Evolutionary conservation across 2,888 invertebrate genomes (phyloP).

Genomic region (Cosmia trapezina): DNA sequence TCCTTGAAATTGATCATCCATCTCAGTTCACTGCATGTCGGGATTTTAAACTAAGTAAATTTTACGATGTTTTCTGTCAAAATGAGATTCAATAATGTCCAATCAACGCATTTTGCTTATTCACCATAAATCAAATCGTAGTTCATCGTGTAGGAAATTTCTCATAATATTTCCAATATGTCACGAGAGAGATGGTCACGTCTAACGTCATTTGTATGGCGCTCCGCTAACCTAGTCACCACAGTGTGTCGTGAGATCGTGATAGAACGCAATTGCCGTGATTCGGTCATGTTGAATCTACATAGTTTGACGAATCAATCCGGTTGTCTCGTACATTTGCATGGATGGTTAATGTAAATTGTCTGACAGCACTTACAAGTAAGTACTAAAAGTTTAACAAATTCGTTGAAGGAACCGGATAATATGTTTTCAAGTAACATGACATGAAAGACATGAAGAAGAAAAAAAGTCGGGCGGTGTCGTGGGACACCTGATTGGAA

Average conservation of each 20-base stretch:
- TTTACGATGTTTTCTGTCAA: neutral
- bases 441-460: neutral
- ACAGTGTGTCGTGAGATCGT: slow-evolving; percentile 21
- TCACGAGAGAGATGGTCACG: slow-evolving; percentile 27
- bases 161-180: slow-evolving; percentile 12
- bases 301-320: slow-evolving; percentile 29
- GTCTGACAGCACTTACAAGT: neutral
- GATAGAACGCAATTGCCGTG: slow-evolving; percentile 34
- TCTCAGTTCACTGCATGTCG: too few species aligned
- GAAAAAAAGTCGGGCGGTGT: too few species aligned
- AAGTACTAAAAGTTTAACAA: neutral
- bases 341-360: neutral
- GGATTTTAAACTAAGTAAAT: neutral
- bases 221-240: slow-evolving; percentile 39
- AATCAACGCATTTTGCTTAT: neutral
- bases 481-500: too few species aligned
- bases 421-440: too few species aligned
- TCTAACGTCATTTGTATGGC: slow-evolving; percentile 43
- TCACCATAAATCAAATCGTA: neutral
- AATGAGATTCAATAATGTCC: neutral
- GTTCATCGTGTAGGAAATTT: slow-evolving; percentile 1
- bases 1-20: neutral
- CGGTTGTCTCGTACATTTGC: slow-evolving; percentile 1
- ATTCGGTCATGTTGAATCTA: slow-evolving; percentile 40
- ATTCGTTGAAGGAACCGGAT: neutral